phyloP scores from a whole-genome alignment of 2,113 vertebrate species.

The Micromys minutus region DNA sequence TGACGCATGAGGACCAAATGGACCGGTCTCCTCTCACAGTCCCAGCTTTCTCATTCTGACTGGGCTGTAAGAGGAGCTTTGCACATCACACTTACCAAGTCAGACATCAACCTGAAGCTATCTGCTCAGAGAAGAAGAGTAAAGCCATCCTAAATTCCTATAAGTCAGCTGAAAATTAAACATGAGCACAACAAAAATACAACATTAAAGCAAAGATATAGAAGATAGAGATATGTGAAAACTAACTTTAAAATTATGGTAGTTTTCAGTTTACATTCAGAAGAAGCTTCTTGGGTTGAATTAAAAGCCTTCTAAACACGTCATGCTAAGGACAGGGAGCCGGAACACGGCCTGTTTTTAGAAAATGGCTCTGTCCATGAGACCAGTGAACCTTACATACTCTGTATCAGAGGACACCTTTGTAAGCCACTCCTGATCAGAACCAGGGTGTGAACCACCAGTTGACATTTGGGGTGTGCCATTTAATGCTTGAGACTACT shows the following conservation, averaged over 20 bases:
- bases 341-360: neutral
- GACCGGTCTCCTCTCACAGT: neutral
- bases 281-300: constrained; percentile 20
- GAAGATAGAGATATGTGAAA: neutral
- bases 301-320: neutral
- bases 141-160: neutral
- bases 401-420: neutral
- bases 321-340: neutral
- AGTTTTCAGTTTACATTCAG: constrained; percentile 27
- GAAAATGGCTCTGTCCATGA: constrained; percentile 7
- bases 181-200: neutral
- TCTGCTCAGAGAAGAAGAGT: neutral
- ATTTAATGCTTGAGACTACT: constrained; percentile 15
- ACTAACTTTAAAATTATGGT: neutral
- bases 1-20: neutral
- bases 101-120: constrained; percentile 15
- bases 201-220: neutral
- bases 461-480: neutral
- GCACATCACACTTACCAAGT: neutral
- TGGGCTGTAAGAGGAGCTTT: neutral
- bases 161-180: neutral
- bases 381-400: neutral
- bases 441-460: neutral
- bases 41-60: neutral
- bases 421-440: constrained; percentile 26